These are phyloP conservation scores for Cotesia chilonis DNA, from an alignment of 1,140 invertebrate species.

Conservation along the genomic window DNA sequence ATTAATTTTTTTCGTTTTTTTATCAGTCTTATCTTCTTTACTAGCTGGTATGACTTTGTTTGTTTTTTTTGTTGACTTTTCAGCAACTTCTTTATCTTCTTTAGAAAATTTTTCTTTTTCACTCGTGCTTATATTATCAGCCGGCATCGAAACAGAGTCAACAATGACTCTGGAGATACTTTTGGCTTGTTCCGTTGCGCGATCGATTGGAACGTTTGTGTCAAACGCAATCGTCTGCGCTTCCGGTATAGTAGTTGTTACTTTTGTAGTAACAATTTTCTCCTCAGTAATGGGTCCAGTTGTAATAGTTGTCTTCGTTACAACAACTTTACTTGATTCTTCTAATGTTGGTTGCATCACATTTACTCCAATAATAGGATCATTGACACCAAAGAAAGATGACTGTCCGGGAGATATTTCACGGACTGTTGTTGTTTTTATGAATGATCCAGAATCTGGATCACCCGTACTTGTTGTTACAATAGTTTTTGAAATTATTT, in stretches of 20 bases:
- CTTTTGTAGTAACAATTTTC: constrained; percentile 29
- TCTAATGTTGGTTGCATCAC: constrained; percentile 2
- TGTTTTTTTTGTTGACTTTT: constrained; percentile 39
- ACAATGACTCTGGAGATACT: constrained; percentile 38
- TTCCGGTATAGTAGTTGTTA: constrained; percentile 38
- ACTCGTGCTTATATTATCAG: constrained; percentile 39
- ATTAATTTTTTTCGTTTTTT: constrained; percentile 29
- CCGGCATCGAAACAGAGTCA: constrained; percentile 38
- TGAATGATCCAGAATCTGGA: constrained; percentile 42
- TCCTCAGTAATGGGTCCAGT: constrained; percentile 35
- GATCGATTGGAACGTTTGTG: constrained; percentile 39
- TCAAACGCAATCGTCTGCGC: constrained; percentile 41
- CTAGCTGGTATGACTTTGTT: constrained; percentile 3
- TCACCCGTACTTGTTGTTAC: constrained; percentile 43
- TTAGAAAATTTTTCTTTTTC: constrained; percentile 52
- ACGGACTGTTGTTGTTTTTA: constrained; percentile 48
- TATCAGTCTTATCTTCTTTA: constrained; percentile 6
- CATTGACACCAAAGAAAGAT: constrained; percentile 36
- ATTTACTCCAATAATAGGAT: constrained; percentile 36
- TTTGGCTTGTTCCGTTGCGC: constrained; percentile 29
- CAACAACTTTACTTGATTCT: constrained; percentile 25
- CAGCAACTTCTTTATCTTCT: constrained; percentile 56
- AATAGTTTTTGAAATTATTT: constrained; percentile 43
- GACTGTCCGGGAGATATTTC: constrained; percentile 41
- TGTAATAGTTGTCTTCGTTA: constrained; percentile 36